phyloP scores from a whole-genome alignment of 2,888 invertebrate species.

The Argyresthia goedartella region DNA sequence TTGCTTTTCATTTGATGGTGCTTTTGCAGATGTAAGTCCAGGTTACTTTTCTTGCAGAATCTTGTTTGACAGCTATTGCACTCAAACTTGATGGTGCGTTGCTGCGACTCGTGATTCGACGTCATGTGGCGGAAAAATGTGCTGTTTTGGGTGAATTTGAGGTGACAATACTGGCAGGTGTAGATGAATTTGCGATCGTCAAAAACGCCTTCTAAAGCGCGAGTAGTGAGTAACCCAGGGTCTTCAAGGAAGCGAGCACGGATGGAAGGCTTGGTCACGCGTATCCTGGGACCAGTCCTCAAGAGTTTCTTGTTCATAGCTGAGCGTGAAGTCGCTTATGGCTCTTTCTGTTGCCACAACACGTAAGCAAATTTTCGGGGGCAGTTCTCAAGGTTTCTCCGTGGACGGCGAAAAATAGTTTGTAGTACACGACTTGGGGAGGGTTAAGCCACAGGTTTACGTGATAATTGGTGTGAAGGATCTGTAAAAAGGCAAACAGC shows the following conservation, averaged over 20 bases:
- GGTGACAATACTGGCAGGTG: conserved; percentile 51
- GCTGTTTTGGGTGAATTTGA: conserved; percentile 56
- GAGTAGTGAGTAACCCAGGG: conserved; percentile 3
- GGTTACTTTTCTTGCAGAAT: conserved; percentile 41
- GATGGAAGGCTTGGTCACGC: conserved; percentile 42
- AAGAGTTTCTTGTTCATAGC: conserved; percentile 55
- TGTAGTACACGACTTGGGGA: too few relatives aligned
- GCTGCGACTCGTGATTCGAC: conserved; percentile 49
- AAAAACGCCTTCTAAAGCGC: conserved; percentile 10
- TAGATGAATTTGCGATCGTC: conserved; percentile 45
- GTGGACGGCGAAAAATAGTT: neutral
- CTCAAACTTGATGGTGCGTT: conserved; percentile 43
- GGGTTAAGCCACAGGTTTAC: too few relatives aligned
- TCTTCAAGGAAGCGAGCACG: conserved; percentile 34
- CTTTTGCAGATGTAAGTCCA: conserved; percentile 49
- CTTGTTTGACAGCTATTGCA: conserved; percentile 56
- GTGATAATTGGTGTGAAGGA: too few relatives aligned
- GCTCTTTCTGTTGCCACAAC: neutral
- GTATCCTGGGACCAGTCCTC: conserved; percentile 48
- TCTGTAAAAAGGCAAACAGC: too few relatives aligned
- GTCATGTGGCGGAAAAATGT: conserved; percentile 61
- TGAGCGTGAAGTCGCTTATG: conserved; percentile 10
- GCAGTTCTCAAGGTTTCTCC: neutral
- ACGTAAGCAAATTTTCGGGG: conserved; percentile 5
- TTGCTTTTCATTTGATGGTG: conserved; percentile 49